Evolutionary conservation across 1,140 invertebrate genomes (phyloP), one percentile per base, ranked within the genome.

Genomic region (Trachymyrmex cornetzi): DNA sequence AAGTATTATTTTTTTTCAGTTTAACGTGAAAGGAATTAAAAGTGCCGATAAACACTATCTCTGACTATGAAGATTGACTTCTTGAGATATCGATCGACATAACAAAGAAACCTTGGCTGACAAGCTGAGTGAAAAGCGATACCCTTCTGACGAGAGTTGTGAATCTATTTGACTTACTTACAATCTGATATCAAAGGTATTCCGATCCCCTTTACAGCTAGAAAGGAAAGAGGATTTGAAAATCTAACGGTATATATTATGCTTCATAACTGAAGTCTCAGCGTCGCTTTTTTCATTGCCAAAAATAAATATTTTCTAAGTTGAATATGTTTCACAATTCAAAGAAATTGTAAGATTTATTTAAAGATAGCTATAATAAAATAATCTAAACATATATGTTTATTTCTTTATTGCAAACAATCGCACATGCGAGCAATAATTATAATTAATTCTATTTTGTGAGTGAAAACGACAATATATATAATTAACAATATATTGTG

Each of bases 401-500:
- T n/a, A 84, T 75, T 75, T 50, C 74, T 91, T 91, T 91, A 91
- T 89, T 91, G 89, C 59, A 89, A 89, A 91, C 59, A 57, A 50
- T 67, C 85, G 53, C 64, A 22, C 53, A 61, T 44, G 85, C 87
- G 22, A 80, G 19, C 85, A 91, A 89, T 88, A 67, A 80, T 66
- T 34, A 84, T 74, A 89, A 88, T 91, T 89, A 89, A 57, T 84
- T 19, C 72, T 87, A 89, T 48, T 55, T 80, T 84, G 69, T 86
- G 53, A 91, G 38, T 88, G 80, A 81, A 85, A 88, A 91, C 67
- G 67, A 14, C n/a, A 77, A 85, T 90, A 44, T 44, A 44, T 44
- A 44, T 44, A 59, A 12, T 88, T 87, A 86, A 86, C 61, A 59
- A 86, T 88, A 87, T 71, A 16, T 57, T 72, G 1, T 50, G 27